Percentiles rank a stretch among this genome's conserved stretches.
Evolutionary conservation across 2,113 vertebrate genomes (phyloP).

Genomic region (Microcebus murinus): DNA sequence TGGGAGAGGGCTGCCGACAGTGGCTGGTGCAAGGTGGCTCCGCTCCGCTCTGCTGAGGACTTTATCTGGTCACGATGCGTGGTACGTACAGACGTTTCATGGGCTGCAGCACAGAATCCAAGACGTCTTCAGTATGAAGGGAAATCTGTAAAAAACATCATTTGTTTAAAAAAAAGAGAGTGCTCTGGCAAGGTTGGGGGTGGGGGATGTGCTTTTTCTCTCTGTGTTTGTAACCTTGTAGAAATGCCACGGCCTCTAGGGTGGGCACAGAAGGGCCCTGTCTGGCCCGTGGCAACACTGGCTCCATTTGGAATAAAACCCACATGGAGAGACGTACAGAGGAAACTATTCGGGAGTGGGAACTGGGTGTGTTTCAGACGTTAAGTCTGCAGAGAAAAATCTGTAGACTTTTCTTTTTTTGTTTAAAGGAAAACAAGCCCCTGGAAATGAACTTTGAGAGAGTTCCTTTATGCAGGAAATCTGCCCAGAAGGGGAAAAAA

Average conservation of each 20-base stretch:
- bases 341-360: conserved; percentile 69
- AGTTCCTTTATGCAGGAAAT: conserved; percentile 46
- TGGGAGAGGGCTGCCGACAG: not conserved
- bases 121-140: not conserved
- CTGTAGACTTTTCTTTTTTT: conserved; percentile 38
- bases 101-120: not conserved
- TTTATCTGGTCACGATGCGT: not conserved
- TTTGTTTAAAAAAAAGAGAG: not conserved
- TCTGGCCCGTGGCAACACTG: conserved; percentile 31
- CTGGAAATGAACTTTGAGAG: conserved; percentile 62
- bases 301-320: conserved; percentile 60
- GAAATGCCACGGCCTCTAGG: not conserved
- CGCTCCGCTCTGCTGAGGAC: accelerated
- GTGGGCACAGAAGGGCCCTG: not conserved
- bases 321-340: conserved; percentile 71
- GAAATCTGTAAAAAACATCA: conserved; percentile 17
- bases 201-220: not conserved
- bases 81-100: not conserved
- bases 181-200: not conserved
- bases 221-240: not conserved
- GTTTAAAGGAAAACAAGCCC: conserved; percentile 66
- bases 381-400: conserved; percentile 77
- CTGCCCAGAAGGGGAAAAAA: conserved; percentile 51
- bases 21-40: accelerated
- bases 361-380: conserved; percentile 75